Percentiles rank a stretch among this genome's conserved stretches.
These are phyloP conservation scores for Corvus cornix DNA, from an alignment of 2,113 vertebrate species.

Conservation along the genomic window DNA sequence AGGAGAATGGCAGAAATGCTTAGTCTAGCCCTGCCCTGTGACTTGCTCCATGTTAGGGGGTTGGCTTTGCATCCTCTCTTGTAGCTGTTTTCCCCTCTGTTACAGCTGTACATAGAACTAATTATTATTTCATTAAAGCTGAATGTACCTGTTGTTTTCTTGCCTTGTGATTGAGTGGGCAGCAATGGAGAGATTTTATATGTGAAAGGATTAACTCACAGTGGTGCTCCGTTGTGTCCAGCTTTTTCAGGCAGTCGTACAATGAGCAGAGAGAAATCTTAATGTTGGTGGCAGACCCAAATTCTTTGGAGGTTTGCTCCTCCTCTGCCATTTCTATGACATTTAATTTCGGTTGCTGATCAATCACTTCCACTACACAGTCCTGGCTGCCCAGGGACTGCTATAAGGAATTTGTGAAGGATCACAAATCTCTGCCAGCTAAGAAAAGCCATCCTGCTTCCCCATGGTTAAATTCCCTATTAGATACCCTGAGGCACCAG, in stretches of 20 bases:
- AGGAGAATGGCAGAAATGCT: background rate
- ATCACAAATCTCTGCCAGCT: background rate
- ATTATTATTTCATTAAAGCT: conserved; percentile 45
- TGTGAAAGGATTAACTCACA: background rate
- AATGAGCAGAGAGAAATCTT: background rate
- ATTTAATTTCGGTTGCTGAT: background rate
- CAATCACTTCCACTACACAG: background rate
- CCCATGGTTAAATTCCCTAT: background rate
- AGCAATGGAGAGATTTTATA: background rate
- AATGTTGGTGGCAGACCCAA: background rate
- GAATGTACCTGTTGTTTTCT: conserved; percentile 28
- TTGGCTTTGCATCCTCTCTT: conserved; percentile 19
- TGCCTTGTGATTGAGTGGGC: background rate
- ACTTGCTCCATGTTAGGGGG: background rate
- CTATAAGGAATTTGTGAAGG: background rate
- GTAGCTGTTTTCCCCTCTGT: background rate
- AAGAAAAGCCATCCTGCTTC: background rate
- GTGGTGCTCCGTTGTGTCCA: background rate
- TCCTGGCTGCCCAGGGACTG: background rate
- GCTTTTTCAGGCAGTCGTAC: background rate
- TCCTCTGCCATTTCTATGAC: background rate
- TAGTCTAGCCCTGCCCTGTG: background rate
- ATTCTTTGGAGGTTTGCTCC: background rate
- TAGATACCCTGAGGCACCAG: fast-evolving
- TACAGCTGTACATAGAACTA: conserved; percentile 5